Evolutionary conservation across 1,140 invertebrate species (phyloP).

Genomic region (Sipha flava): DNA sequence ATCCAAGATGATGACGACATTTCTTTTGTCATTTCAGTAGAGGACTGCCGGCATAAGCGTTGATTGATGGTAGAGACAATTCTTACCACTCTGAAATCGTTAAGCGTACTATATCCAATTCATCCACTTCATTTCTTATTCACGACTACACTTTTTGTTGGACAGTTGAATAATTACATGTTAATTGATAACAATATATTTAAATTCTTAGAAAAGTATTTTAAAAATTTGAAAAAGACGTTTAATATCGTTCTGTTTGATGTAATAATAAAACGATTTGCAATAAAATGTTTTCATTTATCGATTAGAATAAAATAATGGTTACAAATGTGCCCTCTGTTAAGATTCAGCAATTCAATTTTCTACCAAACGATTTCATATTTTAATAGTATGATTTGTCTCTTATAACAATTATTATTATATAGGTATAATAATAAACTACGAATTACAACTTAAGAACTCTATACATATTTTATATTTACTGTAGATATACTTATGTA

Average conservation of each 20-base stretch:
- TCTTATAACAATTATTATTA: too few relatives aligned
- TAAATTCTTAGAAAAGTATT: not conserved
- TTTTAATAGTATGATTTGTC: too few relatives aligned
- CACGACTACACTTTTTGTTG: too few relatives aligned
- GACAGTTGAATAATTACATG: not conserved
- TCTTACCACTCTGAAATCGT: not conserved
- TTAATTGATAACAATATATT: not conserved
- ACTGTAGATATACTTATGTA: too few relatives aligned
- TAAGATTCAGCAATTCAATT: not conserved
- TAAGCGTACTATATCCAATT: not conserved
- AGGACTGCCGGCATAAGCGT: not conserved
- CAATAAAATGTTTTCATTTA: not conserved
- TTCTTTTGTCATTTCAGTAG: constrained; percentile 32
- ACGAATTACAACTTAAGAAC: too few relatives aligned
- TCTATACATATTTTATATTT: too few relatives aligned
- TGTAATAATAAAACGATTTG: not conserved
- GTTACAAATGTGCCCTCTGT: not conserved
- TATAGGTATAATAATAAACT: too few relatives aligned
- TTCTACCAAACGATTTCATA: not conserved
- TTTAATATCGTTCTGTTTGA: not conserved
- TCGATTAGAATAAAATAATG: not conserved
- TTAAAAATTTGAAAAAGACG: not conserved
- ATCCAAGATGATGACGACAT: constrained; percentile 30
- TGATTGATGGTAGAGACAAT: constrained; percentile 12
- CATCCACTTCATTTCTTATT: not conserved